Evolutionary conservation across 2,888 invertebrate genomes (phyloP).

Genomic region (Ceriagrion tenellum): DNA sequence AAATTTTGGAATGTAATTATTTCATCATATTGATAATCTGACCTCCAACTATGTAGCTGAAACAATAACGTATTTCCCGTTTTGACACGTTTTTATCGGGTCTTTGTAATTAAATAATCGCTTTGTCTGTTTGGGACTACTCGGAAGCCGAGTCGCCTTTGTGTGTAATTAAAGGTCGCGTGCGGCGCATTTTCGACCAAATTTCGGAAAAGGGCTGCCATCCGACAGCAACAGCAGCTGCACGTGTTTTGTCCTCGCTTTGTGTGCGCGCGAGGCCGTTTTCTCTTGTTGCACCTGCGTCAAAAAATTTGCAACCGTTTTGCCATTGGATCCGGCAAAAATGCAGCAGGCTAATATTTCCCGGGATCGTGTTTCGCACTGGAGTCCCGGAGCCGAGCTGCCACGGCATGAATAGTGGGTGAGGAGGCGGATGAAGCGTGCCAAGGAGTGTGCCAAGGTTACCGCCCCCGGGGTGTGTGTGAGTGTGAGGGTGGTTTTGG

Average conservation of each 20-base stretch:
- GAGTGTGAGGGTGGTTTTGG: neutral
- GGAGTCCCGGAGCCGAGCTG: neutral
- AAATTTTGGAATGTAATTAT: too few species aligned
- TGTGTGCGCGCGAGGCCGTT: neutral
- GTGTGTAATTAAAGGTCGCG: neutral
- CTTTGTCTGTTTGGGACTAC: neutral
- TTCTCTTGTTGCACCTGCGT: neutral
- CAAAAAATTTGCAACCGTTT: neutral
- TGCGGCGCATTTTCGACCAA: neutral
- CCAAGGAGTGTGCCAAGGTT: neutral
- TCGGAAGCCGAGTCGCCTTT: neutral
- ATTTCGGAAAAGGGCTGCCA: neutral
- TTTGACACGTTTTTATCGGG: neutral
- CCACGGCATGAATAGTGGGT: neutral
- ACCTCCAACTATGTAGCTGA: neutral
- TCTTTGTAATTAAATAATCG: neutral
- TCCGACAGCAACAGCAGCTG: neutral
- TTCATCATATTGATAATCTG: neutral
- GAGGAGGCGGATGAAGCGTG: neutral
- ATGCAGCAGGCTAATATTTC: constrained; percentile 12
- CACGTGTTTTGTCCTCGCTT: neutral
- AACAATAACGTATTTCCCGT: too few species aligned
- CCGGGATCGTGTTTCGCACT: neutral
- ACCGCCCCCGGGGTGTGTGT: too few species aligned
- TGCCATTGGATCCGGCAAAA: neutral